Evolutionary conservation across 2,113 vertebrate species (phyloP).

Genomic region (Boleophthalmus pectinirostris): DNA sequence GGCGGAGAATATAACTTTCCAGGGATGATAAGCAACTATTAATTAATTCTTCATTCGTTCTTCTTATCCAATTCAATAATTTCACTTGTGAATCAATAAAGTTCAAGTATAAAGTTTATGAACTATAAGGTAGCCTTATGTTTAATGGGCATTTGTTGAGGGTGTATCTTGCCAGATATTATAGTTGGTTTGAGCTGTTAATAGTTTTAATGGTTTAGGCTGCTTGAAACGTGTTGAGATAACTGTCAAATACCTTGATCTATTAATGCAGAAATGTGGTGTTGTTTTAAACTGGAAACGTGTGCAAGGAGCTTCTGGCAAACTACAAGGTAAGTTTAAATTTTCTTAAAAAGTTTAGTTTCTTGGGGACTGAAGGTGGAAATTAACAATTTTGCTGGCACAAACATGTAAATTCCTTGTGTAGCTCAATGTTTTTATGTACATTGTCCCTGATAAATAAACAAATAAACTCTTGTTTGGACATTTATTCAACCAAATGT

Average conservation of each 20-base stretch:
- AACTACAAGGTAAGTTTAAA: conserved; percentile 92
- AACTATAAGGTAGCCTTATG: neutral
- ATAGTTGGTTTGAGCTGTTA: neutral
- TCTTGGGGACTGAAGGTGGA: too few species aligned
- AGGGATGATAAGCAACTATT: too few species aligned
- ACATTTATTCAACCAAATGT: neutral
- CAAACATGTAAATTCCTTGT: too few species aligned
- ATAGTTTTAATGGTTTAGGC: neutral
- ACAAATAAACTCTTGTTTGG: too few species aligned
- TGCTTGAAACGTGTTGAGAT: neutral
- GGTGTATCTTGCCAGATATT: neutral
- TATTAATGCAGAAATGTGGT: conserved; percentile 87
- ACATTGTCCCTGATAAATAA: too few species aligned
- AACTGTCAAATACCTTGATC: neutral
- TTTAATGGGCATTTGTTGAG: neutral
- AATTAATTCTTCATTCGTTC: too few species aligned
- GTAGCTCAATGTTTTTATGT: too few species aligned
- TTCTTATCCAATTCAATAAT: too few species aligned
- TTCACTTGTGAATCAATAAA: too few species aligned
- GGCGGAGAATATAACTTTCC: neutral
- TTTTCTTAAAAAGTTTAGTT: neutral
- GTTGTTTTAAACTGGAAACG: conserved; percentile 99
- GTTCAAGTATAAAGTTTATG: too few species aligned
- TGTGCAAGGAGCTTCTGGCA: conserved; percentile 98
- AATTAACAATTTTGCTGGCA: too few species aligned